Percentiles rank a stretch among this genome's conserved stretches.
Evolutionary conservation across 2,888 invertebrate genomes (phyloP).

Genomic region (Drosophila nr. medialis): DNA sequence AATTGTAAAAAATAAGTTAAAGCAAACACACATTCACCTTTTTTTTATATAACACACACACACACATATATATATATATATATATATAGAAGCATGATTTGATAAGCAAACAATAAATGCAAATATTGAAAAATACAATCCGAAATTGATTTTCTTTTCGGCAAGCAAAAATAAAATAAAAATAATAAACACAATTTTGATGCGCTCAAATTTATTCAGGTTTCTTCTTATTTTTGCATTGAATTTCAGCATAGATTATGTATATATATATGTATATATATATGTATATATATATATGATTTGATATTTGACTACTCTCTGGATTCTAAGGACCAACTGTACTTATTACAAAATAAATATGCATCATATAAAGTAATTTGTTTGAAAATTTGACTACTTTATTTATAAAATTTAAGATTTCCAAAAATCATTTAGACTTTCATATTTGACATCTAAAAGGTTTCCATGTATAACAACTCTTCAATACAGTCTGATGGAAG

Average conservation of each 20-base stretch:
- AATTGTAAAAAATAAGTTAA: constrained; percentile 47
- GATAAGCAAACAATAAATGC: constrained; percentile 49
- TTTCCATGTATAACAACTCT: too few relatives aligned
- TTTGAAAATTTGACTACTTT: neutral
- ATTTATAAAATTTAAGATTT: too few relatives aligned
- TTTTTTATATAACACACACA: constrained; percentile 21
- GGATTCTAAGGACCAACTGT: neutral
- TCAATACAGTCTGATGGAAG: neutral
- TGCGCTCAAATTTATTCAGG: neutral
- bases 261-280: neutral
- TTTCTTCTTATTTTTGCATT: neutral
- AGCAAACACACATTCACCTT: constrained; percentile 9
- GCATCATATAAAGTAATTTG: neutral
- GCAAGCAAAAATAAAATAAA: neutral
- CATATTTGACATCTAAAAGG: neutral
- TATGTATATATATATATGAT: too few relatives aligned
- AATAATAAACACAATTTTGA: neutral
- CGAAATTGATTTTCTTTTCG: neutral
- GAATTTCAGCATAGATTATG: neutral
- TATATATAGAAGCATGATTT: constrained; percentile 22
- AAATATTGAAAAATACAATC: constrained; percentile 13
- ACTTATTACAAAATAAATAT: neutral
- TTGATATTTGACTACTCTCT: neutral
- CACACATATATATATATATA: neutral
- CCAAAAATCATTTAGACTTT: neutral